Base-by-base conservation (phyloP, 2,888 invertebrate species). In the Perdita meconis region DNA sequence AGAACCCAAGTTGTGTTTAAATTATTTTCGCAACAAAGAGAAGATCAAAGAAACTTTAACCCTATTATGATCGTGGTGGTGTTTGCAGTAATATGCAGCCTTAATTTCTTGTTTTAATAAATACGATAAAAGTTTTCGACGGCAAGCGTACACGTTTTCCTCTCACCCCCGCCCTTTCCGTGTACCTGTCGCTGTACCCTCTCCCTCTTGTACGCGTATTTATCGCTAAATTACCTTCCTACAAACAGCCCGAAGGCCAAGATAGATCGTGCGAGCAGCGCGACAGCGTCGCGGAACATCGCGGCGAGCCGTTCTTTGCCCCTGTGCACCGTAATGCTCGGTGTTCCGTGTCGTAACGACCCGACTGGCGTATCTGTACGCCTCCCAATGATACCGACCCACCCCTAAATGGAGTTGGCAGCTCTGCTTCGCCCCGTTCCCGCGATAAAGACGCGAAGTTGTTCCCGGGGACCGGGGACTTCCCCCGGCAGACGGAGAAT, bases 361-460 rank as follows among this genome's bases (percentile, higher is more conserved):
- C 56, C 59, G 78, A 64, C 65, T n/a, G 53, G 69, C 64, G 36
- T 84, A 83, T 83, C 83, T 83, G 76, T 19, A 47, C 59, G 57
- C 77, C 50, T 71, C 66, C 69, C 74, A 74, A 82, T 72, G 85
- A 84, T 83, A 83, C 51, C 65, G 56, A 59, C 77, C 44, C 56
- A 72, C 74, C 53, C 60, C 74, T 74, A 82, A 84, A 84, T 68
- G 80, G 74, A 71, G 59, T 71, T 77, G 82, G 83, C 84, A 73
- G 81, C 75, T 83, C 63, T 70, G 65, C 78, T 75, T 63, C 64
- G 24, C 80, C n/a, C n/a, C 80, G 73, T 81, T 84, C 64, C 73
- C 82, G 36, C 79, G 84, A 83, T 84, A 83, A 83, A 83, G 83
- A 84, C 68, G 56, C 76, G 53, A 84, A 81, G 40, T 76, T 71